Base-by-base conservation (phyloP, 2,113 vertebrate genomes). In the Cyphomyrus plagiostoma region DNA sequence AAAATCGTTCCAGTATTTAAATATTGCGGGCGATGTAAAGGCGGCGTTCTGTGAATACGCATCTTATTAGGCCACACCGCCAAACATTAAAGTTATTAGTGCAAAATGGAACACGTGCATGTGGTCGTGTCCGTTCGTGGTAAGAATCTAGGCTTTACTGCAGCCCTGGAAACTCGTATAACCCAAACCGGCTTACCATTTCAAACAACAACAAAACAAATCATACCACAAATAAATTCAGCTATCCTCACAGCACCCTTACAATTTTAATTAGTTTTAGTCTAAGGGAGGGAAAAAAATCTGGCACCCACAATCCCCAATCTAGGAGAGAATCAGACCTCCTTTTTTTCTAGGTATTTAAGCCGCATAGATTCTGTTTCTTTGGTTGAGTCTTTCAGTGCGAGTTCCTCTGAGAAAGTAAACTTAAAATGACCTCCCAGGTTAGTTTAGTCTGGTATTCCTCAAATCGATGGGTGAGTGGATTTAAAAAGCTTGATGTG, bases 381-480 rank as follows among this genome's bases (percentile, higher is more conserved):
- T 95, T 95, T 95, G 94, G 92, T 91, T 85, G 89, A 91, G 89
- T 88, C 90, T 92, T 89, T 89, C 48, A 89, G 89, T 89, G 89
- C 93, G 92, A 90, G 89, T 89, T 90, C 93, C 95, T 96, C 96
- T 97, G 96, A 97, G 96, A 97, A 97, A 96, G 96, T 96, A 96
- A 97, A 97, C 96, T 96, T 89, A 92, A 92, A 93, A 91, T 97
- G 96, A 97, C 96, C 96, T 94, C 94, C 92, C 95, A 95, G 96
- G 95, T 96, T 96, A 95, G 95, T 94, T 94, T 94, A 93, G 95
- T 95, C 95, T 95, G 95, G 95, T 95, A 95, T 93, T 91, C 91
- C 88, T 91, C 90, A 89, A 42, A 90, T 90, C 85, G 90, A 91
- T 87, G 91, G 92, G 88, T 94, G 93, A 92, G 93, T 92, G 94